A percentile compares a stretch with the other conserved stretches of the same genome.
Evolutionary conservation across 2,888 invertebrate genomes (phyloP).

Genomic region (Agrochola lota): DNA sequence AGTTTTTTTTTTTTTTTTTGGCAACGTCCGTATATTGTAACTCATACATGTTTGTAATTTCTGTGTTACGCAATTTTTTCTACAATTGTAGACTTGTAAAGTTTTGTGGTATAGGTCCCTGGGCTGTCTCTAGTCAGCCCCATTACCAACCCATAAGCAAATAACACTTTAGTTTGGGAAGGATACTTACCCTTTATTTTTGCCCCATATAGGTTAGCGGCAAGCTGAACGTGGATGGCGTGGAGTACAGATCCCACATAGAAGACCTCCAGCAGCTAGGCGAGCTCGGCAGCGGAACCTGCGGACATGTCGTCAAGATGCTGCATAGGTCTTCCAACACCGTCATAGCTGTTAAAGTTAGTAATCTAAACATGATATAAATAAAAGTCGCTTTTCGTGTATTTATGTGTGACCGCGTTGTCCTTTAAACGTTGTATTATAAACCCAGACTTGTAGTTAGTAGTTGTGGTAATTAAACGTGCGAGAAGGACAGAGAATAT

Average conservation of each 20-base stretch:
- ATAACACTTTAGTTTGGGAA: neutral
- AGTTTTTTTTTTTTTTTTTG: too few species aligned
- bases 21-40: too few species aligned
- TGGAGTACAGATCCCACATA: constrained; percentile 94
- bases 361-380: neutral
- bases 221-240: constrained; percentile 95
- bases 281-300: constrained; percentile 98
- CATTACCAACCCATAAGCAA: neutral
- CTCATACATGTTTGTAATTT: too few species aligned
- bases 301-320: constrained; percentile 99
- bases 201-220: constrained; percentile 93
- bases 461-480: neutral
- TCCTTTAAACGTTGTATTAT: neutral
- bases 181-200: neutral
- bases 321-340: constrained; percentile 95
- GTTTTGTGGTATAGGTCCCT: too few species aligned
- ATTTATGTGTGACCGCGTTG: neutral
- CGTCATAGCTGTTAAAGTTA: constrained; percentile 98
- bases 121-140: neutral
- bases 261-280: constrained; percentile 96
- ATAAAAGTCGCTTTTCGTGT: neutral
- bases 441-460: neutral
- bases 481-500: neutral
- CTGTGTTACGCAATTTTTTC: too few species aligned
- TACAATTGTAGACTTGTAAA: too few species aligned